Base-by-base conservation (phyloP, 1,140 invertebrate species). In the Euwallacea fornicatus region DNA sequence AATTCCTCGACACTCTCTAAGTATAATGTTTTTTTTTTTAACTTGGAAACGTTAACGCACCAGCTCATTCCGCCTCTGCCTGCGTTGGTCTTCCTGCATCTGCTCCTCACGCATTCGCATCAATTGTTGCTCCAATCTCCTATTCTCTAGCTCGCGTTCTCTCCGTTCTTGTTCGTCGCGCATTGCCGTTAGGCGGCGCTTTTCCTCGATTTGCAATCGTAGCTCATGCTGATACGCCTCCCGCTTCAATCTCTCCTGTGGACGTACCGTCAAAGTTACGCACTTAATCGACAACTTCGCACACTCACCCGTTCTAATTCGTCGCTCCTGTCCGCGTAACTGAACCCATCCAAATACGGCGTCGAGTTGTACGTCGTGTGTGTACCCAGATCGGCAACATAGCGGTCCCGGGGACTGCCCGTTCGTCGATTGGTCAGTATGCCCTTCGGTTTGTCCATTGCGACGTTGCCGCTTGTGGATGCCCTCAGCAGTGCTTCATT, bases 101-200 rank as follows among this genome's bases (percentile, higher is more conserved):
- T 85, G 83, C 54, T 85, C 83, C 46, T 82, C 78, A 43, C 82
- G 82, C 77, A 87, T 79, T 65, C 83, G 79, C 11, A 84, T 73
- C 64, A 87, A 71, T 69, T 87, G 86, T 71, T 85, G 83, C 63
- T 87, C 86, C 33, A 86, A 74, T 1, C 85, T 78, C 44, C 83
- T 78, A 78, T 85, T 86, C 71, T 86, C 85, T 6, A 85, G 80
- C 72, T 85, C 83, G 72, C 86, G 76, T 65, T 82, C 78, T 15
- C 76, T 59, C 8, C 78, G 67, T 46, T 82, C 81, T 59, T 80
- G 80, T 66, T 82, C 79, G n/a, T 79, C 78, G 43, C 77, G 66
- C 75, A 81, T 72, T 16, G 74, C 74, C 41, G 76, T 70, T 58
- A 81, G 59, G 16, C 77, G 73, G 54, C 78, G 73, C 69, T 82